A percentile compares a stretch with the other conserved stretches of the same genome.
Conservation (phyloP, 2,797 vertebrate genomes). For the Apogon hyalosoma region DNA sequence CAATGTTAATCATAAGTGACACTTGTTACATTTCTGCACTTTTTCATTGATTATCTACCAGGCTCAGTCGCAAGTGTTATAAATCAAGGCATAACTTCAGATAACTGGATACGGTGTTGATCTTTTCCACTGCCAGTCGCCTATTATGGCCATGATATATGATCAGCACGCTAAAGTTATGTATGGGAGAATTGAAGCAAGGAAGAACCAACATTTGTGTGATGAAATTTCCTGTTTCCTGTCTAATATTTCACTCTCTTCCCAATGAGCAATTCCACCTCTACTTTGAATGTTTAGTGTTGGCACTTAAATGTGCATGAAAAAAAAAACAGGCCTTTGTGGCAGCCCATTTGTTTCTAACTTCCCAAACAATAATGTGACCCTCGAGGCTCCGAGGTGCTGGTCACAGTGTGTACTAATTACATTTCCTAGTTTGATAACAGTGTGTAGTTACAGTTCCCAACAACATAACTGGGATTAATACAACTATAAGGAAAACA, state of each 20-base stretch:
- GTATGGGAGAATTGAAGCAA: background rate
- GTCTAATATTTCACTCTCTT: background rate
- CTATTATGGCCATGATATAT: slow-evolving; percentile 15
- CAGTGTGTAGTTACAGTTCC: slow-evolving; percentile 23
- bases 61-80: slow-evolving; percentile 23
- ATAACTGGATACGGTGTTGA: slow-evolving; percentile 20
- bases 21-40: slow-evolving; percentile 2
- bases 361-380: slow-evolving; percentile 26
- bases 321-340: background rate
- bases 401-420: background rate
- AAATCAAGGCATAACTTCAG: slow-evolving; percentile 24
- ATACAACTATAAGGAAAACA: background rate
- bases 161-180: slow-evolving; percentile 8
- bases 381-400: slow-evolving; percentile 6
- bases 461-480: slow-evolving; percentile 15
- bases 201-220: slow-evolving; percentile 1
- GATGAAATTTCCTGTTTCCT: slow-evolving; percentile 9
- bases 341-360: slow-evolving; percentile 25
- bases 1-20: slow-evolving; percentile 26
- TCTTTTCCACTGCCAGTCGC: slow-evolving; percentile 33
- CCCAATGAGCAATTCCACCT: slow-evolving; percentile 13
- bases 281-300: slow-evolving; percentile 3
- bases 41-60: slow-evolving; percentile 21
- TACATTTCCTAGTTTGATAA: slow-evolving; percentile 13
- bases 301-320: background rate